Evolutionary conservation across 2,888 invertebrate species (phyloP), one percentile per base, ranked within the genome.

Genomic region (Lasioglossum leucozonium): DNA sequence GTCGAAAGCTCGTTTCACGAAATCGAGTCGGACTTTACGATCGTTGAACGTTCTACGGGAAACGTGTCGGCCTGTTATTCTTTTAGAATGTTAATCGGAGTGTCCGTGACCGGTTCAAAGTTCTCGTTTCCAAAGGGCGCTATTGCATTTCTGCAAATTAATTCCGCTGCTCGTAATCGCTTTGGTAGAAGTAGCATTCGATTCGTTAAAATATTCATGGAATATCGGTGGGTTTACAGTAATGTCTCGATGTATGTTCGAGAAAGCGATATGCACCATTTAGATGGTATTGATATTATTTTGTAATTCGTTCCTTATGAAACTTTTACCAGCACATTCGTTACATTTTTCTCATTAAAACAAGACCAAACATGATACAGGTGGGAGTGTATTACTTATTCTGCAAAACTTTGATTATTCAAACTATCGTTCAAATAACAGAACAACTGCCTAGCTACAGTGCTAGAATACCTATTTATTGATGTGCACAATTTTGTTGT

Each of bases 11-110:
- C 26, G 65, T 73, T 51, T n/a, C 37, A 10, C 51, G 65, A 65
- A 26, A 40, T 58, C 40, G 71, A 58, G 71, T n/a, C 71, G 26
- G 40, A 26, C 55, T 77, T 76, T 47, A 65, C 42, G 77, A 30
- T 71, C 30, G 42, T 42, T 8, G 51, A 22, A 73, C 22, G 16
- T 65, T 65, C 34, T 22, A 37, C 22, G 67, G 8, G 10, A 65
- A 3, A 18, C 65, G 65, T 34, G 67, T 67, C 37, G 65, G 22
- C 22, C 47, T 47, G 67, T 67, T 67, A 67, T 37, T 37, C 67
- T 67, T 67, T 67, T 22, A 37, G 18, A 37, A 37, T 22, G 67
- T 37, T 67, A 34, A 67, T 62, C 42, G 30, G 5, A 5, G 5
- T 62, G 37, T 62, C 42, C 72, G 47, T 5, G 37, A 11, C 51